Conservation (phyloP, 2,888 invertebrate genomes). For the Cantharis rustica region DNA sequence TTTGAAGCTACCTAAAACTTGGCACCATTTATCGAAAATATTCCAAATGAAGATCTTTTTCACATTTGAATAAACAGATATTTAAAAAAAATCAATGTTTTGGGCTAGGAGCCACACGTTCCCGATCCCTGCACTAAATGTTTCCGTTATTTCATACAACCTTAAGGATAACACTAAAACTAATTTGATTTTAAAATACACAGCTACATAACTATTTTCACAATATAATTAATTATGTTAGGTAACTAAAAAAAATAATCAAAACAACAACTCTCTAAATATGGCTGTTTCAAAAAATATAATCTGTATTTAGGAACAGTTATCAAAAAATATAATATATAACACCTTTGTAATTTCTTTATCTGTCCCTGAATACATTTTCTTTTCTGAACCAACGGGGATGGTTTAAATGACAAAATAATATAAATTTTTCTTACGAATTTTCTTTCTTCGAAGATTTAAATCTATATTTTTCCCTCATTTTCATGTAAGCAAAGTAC, state of each 20-base stretch:
- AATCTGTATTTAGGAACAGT: background rate
- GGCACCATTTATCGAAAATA: too few species aligned
- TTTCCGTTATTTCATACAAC: background rate
- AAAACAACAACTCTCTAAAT: background rate
- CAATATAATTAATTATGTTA: background rate
- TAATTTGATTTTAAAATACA: background rate
- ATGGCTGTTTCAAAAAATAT: background rate
- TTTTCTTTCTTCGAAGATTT: background rate
- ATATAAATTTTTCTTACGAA: background rate
- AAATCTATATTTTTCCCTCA: background rate
- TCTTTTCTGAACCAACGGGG: background rate
- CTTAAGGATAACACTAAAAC: background rate
- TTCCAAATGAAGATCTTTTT: too few species aligned
- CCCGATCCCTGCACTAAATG: background rate
- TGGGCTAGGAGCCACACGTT: background rate
- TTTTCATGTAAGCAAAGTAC: slow-evolving; percentile 50
- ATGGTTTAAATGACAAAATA: background rate
- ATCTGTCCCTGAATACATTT: background rate
- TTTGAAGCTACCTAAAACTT: too few species aligned
- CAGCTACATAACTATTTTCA: background rate
- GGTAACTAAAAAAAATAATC: background rate
- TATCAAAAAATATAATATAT: background rate
- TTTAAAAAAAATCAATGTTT: too few species aligned
- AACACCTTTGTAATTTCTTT: background rate
- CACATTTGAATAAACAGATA: too few species aligned